Conservation (phyloP, 2,797 vertebrate species). For the Remorina albescens region DNA sequence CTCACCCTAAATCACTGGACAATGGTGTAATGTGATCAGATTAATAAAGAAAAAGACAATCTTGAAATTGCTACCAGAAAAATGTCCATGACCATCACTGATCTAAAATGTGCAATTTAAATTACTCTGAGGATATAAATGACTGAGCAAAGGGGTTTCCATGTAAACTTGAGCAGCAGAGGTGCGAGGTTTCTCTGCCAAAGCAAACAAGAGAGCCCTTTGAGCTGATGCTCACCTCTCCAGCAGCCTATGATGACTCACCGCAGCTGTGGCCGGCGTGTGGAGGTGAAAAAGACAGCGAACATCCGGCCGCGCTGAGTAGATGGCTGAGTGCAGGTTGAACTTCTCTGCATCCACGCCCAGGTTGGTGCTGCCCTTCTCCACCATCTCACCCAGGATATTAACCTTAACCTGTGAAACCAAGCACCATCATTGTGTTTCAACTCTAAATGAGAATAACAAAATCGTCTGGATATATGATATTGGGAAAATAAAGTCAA, state of each 20-base stretch:
- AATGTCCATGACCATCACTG: not conserved
- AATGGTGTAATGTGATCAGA: not conserved
- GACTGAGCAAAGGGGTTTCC: too few species aligned
- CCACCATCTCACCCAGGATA: conserved; percentile 93
- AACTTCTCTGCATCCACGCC: conserved; percentile 88
- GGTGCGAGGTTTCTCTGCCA: not conserved
- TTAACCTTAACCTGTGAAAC: conserved; percentile 94
- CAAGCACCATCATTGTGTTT: not conserved
- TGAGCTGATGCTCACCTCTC: not conserved
- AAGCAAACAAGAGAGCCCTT: not conserved
- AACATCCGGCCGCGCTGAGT: conserved; percentile 92
- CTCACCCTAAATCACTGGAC: not conserved
- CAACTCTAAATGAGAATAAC: not conserved
- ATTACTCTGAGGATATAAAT: not conserved
- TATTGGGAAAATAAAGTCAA: not conserved
- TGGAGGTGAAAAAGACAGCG: conserved; percentile 93
- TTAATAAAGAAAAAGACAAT: not conserved
- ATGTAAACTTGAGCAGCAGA: not conserved
- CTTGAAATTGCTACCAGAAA: not conserved
- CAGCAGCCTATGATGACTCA: conserved; percentile 69
- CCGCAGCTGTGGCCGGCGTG: conserved; percentile 91
- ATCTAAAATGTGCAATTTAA: not conserved
- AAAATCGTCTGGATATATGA: not conserved
- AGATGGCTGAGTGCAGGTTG: conserved; percentile 94
- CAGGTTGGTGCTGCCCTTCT: conserved; percentile 92